Conservation (phyloP, 2,888 invertebrate genomes). For the Trichopoda pennipes region DNA sequence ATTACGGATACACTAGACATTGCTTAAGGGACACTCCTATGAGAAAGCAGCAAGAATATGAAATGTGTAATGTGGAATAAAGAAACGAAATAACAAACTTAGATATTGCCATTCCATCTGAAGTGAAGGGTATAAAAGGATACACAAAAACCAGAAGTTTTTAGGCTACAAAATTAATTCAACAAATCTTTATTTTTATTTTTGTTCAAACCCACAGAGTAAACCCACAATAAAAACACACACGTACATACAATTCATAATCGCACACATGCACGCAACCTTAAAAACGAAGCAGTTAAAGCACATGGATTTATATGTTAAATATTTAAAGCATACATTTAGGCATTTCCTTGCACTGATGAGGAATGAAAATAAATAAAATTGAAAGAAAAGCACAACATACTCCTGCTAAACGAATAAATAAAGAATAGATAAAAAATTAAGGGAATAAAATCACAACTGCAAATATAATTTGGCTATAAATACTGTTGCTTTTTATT, state of each 20-base stretch:
- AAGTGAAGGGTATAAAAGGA: too few species aligned
- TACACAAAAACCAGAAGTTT: constrained; percentile 3
- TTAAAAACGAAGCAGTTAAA: background rate
- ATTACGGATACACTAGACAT: too few species aligned
- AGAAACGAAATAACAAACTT: too few species aligned
- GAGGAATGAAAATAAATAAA: constrained; percentile 18
- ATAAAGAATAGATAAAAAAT: constrained; percentile 7
- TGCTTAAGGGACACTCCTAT: too few species aligned
- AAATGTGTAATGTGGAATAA: too few species aligned
- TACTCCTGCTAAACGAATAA: background rate
- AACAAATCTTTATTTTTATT: background rate
- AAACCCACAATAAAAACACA: constrained; percentile 3
- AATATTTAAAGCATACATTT: constrained; percentile 29
- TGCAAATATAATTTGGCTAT: constrained; percentile 61
- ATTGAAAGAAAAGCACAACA: constrained; percentile 14
- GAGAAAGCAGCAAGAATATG: too few species aligned
- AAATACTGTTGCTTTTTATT: constrained; percentile 50
- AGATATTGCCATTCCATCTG: too few species aligned
- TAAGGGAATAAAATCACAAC: constrained; percentile 54
- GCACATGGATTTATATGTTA: background rate
- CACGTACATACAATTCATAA: background rate
- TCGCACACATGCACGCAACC: background rate
- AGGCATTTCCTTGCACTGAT: background rate
- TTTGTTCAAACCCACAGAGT: background rate
- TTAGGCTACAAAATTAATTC: constrained; percentile 14